Percentiles rank a stretch among this genome's conserved stretches.
These are phyloP conservation scores for Papilio machaon DNA, from an alignment of 1,140 invertebrate species.

Conservation along the genomic window DNA sequence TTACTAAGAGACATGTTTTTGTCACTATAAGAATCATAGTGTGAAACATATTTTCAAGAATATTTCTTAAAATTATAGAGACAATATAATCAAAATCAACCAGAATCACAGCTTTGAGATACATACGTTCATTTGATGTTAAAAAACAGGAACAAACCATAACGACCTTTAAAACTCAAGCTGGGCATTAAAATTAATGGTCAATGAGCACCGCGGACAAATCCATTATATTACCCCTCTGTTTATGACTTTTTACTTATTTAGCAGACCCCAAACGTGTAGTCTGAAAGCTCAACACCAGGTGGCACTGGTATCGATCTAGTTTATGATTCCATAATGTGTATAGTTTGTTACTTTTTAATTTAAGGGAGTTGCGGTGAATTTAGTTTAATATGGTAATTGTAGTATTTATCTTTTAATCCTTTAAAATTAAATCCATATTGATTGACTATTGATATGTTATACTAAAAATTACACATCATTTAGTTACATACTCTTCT, in stretches of 20 bases:
- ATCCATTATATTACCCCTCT: conserved; percentile 28
- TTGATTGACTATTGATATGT: neutral
- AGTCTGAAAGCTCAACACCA: conserved; percentile 30
- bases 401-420: neutral
- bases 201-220: conserved; percentile 33
- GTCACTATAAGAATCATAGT: too few species aligned
- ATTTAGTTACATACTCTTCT: too few species aligned
- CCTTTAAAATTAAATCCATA: neutral
- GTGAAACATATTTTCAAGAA: too few species aligned
- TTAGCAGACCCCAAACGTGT: conserved; percentile 30
- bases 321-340: conserved; percentile 28
- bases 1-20: too few species aligned
- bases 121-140: too few species aligned
- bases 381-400: neutral
- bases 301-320: conserved; percentile 25
- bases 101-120: too few species aligned
- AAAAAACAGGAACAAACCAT: neutral
- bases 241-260: conserved; percentile 37
- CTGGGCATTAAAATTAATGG: conserved; percentile 33
- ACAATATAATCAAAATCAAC: too few species aligned
- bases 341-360: neutral
- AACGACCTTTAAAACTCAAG: conserved; percentile 1
- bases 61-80: too few species aligned
- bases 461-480: too few species aligned
- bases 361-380: neutral